Evolutionary conservation across 2,797 vertebrate genomes (phyloP).

Genomic region (Uromys caudimaculatus): DNA sequence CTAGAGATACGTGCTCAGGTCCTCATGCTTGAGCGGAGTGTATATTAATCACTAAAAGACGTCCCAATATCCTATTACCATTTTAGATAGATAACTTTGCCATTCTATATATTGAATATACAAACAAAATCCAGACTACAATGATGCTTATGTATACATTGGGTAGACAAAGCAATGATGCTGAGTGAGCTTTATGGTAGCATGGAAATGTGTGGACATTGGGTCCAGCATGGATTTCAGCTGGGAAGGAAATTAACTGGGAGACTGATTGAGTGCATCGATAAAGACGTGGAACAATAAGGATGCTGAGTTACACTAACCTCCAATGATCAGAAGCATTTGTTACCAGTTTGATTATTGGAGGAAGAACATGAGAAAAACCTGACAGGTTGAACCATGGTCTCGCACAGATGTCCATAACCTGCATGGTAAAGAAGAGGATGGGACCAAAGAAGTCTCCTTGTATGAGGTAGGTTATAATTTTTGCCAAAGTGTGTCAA

Average conservation of each 20-base stretch:
- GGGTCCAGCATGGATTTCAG: background rate
- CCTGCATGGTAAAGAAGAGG: background rate
- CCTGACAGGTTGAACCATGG: background rate
- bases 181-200: background rate
- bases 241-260: background rate
- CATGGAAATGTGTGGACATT: background rate
- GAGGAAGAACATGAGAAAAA: background rate
- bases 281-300: background rate
- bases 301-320: background rate
- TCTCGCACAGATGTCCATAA: background rate
- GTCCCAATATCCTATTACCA: background rate
- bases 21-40: too few relatives aligned
- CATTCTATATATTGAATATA: background rate
- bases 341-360: background rate
- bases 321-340: background rate
- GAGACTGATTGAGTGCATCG: background rate
- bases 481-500: background rate
- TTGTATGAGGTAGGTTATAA: background rate
- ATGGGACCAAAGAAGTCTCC: background rate
- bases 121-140: background rate
- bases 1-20: background rate
- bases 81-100: background rate
- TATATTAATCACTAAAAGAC: background rate
- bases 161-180: too few relatives aligned
- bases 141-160: background rate